These are phyloP conservation scores for Trachemys scripta DNA, from an alignment of 2,113 vertebrate species.

Conservation along the genomic window DNA sequence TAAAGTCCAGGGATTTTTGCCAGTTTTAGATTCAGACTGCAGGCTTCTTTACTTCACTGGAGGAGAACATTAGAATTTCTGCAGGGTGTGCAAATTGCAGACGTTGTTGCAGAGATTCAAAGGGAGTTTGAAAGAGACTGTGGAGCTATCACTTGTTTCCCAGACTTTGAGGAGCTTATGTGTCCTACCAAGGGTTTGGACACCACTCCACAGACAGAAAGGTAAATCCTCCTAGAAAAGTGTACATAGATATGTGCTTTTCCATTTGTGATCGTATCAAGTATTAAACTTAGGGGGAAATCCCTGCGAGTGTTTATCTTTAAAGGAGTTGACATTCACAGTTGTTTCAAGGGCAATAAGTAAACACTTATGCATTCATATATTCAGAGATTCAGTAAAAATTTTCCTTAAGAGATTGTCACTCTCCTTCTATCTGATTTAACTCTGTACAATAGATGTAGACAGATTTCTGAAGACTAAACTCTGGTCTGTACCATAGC, in stretches of 20 bases:
- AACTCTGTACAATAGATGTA: neutral
- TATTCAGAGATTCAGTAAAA: neutral
- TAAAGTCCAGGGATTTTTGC: neutral
- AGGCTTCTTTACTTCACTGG: neutral
- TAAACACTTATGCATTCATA: neutral
- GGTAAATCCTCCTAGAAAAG: neutral
- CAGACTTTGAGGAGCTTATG: neutral
- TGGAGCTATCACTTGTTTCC: neutral
- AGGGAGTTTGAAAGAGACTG: neutral
- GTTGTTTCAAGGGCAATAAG: too few species aligned
- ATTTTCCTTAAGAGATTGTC: neutral
- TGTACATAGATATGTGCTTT: neutral
- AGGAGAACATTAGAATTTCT: neutral
- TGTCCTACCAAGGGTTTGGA: neutral
- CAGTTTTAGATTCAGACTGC: neutral
- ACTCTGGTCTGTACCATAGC: neutral
- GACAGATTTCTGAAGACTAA: neutral
- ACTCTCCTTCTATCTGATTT: neutral
- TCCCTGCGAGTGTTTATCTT: too few species aligned
- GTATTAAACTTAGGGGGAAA: neutral
- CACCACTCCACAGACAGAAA: neutral
- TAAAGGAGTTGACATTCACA: too few species aligned
- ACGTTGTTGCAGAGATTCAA: neutral
- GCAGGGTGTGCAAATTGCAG: neutral
- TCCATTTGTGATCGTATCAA: neutral